Evolutionary conservation across 2,113 vertebrate species (phyloP), one percentile per base, ranked within the genome.

Genomic region (Halichoerus grypus): DNA sequence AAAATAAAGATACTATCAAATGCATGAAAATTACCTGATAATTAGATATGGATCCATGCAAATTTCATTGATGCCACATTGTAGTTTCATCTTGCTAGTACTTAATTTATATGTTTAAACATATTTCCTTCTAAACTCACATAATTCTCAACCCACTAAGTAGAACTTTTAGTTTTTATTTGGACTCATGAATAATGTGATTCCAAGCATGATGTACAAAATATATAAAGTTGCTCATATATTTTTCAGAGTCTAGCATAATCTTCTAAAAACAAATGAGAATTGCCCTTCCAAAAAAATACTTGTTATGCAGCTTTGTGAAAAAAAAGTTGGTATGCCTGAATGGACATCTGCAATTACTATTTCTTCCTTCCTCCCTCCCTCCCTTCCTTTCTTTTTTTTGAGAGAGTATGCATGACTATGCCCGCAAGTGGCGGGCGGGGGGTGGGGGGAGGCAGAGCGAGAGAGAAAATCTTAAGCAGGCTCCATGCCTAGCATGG

Each of bases 31-130:
- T 57, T 55, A 74, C 81, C 5, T 96, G 76, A 84, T 42, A 93
- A 90, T 86, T 53, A 87, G 22, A 39, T 88, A 46, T 46, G 33
- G 1, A 77, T 31, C 22, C 53, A 90, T 92, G 57, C 24, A 81
- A 82, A 92, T 63, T 69, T 86, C 87, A 92, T 0, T 57, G 31
- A 76, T 67, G 53, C 12, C n/a, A 72, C 16, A 24, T 0, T 42
- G 31, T 14, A 63, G 49, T 85, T 97, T 92, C n/a, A 87, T 71
- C 46, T 77, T 88, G 55, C 61, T 95, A 94, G 33, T n/a, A 86
- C 81, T 96, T 91, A 79, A 88, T 81, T 93, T 95, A 87, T 36
- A 85, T 61, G 82, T 65, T 88, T 69, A 96, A 81, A 86, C 8
- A 92, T 69, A 87, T 86, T 84, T 97, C 86, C 11, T 84, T 76